Conservation (phyloP, 2,797 vertebrate species). For the Sebastes trivittatus region DNA sequence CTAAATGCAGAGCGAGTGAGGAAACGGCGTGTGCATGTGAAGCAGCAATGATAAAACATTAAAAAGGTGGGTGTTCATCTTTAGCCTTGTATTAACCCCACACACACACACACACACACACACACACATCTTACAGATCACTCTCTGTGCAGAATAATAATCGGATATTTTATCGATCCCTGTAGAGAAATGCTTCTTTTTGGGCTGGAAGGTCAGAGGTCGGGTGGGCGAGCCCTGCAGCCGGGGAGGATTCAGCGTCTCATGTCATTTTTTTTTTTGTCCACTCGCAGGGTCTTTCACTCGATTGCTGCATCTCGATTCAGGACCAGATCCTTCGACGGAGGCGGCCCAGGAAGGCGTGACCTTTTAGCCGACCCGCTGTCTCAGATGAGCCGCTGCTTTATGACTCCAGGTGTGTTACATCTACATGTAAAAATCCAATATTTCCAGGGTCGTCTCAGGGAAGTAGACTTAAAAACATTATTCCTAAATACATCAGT, state of each 20-base stretch:
- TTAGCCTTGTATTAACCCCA: background rate
- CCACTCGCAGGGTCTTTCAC: background rate
- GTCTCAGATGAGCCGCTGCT: background rate
- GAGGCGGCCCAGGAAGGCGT: background rate
- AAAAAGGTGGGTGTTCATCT: conserved; percentile 4
- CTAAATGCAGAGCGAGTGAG: background rate
- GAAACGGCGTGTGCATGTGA: background rate
- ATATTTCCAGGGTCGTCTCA: background rate
- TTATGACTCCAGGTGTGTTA: background rate
- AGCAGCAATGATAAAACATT: background rate
- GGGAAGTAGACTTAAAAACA: background rate
- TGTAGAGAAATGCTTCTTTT: conserved; percentile 1
- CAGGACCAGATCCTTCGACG: background rate
- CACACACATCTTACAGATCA: background rate
- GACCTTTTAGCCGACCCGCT: background rate
- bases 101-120: background rate
- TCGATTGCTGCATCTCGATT: conserved; percentile 15
- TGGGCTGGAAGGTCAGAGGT: conserved; percentile 32
- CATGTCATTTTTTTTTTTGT: background rate
- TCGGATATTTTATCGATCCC: conserved; percentile 10
- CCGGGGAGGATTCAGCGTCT: background rate
- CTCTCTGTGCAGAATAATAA: conserved; percentile 34
- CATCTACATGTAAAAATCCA: background rate
- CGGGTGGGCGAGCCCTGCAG: background rate
- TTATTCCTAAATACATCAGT: background rate